phyloP scores from a whole-genome alignment of 2,888 invertebrate genomes.

The Branchipolynoe longqiensis region DNA sequence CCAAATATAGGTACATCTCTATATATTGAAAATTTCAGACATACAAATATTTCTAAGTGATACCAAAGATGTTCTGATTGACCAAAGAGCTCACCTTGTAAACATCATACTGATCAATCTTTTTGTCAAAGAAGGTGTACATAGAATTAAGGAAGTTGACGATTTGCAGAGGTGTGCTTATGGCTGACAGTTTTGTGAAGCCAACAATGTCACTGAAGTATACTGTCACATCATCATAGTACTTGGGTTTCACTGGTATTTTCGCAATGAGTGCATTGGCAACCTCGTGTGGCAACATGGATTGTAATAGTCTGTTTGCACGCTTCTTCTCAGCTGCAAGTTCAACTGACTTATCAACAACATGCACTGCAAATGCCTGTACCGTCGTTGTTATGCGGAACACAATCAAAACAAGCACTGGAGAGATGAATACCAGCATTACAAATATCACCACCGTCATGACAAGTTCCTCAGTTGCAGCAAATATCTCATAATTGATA shows the following conservation, averaged over 20 bases:
- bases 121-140: constrained; percentile 68
- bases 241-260: constrained; percentile 64
- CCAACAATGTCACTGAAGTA: constrained; percentile 97
- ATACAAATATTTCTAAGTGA: no score
- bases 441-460: not conserved
- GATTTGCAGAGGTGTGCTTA: constrained; percentile 69
- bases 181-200: constrained; percentile 89
- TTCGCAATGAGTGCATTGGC: constrained; percentile 31
- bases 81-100: no score
- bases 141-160: constrained; percentile 69
- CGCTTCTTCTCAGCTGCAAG: constrained; percentile 76
- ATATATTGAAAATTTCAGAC: no score
- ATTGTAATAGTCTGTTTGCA: constrained; percentile 76
- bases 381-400: constrained; percentile 69
- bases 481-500: not conserved
- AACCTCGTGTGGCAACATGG: constrained; percentile 76
- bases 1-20: no score
- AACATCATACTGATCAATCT: constrained; percentile 68
- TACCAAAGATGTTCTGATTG: not conserved
- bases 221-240: constrained; percentile 87
- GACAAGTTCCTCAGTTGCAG: not conserved
- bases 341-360: constrained; percentile 75
- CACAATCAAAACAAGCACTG: constrained; percentile 74
- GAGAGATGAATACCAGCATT: constrained; percentile 62
- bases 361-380: constrained; percentile 74